A percentile compares a stretch with the other conserved stretches of the same genome.
Evolutionary conservation across 2,113 vertebrate species (phyloP).

Genomic region (Labeo rohita): DNA sequence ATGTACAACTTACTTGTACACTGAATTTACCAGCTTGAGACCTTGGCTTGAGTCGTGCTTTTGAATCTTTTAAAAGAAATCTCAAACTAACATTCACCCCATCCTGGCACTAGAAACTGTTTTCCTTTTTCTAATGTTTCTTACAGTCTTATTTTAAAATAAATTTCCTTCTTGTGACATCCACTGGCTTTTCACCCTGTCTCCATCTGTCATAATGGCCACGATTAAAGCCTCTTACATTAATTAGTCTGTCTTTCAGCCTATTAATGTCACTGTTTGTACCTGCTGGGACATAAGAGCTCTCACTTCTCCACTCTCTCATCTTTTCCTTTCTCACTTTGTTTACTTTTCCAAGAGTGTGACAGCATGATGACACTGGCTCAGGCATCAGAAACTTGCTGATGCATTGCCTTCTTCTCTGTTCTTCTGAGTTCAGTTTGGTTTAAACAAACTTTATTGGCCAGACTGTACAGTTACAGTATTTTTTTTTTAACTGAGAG

Average conservation of each 20-base stretch:
- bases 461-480: background rate
- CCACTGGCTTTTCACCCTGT: conserved; percentile 5
- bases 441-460: background rate
- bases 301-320: conserved; percentile 1
- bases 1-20: background rate
- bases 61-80: background rate
- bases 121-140: background rate
- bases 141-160: background rate
- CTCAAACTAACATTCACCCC: background rate
- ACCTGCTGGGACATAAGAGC: conserved; percentile 1
- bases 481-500: background rate
- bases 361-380: conserved; percentile 18
- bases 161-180: background rate
- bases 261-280: conserved; percentile 18
- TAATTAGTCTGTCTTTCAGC: conserved; percentile 28
- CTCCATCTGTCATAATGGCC: conserved; percentile 18
- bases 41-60: conserved; percentile 12
- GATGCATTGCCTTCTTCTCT: conserved; percentile 27
- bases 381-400: conserved; percentile 17
- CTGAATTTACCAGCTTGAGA: conserved; percentile 5
- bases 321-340: conserved; percentile 16
- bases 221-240: conserved; percentile 28
- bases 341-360: conserved; percentile 11
- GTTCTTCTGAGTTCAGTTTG: background rate
- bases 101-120: background rate